A percentile compares a stretch with the other conserved stretches of the same genome.
phyloP scores from a whole-genome alignment of 2,797 vertebrate genomes.

The Remorina albescens region DNA sequence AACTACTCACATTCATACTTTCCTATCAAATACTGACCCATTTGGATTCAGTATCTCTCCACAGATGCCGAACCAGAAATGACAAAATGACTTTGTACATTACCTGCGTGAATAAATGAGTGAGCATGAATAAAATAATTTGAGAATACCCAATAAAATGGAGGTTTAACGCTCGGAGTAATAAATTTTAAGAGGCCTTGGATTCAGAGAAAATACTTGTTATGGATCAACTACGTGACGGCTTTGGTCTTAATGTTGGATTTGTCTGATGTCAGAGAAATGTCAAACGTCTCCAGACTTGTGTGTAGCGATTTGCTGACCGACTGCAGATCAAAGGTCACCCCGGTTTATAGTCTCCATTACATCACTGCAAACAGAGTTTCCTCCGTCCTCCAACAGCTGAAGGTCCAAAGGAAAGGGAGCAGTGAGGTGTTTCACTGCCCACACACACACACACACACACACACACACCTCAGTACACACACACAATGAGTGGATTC shows the following conservation, averaged over 20 bases:
- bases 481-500: slow-evolving; percentile 34
- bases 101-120: too few relatives aligned
- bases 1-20: too few relatives aligned
- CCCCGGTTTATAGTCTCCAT: slow-evolving; percentile 20
- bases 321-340: slow-evolving; percentile 60
- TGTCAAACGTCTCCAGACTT: neutral
- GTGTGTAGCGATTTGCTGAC: neutral
- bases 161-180: too few relatives aligned
- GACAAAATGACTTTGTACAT: too few relatives aligned
- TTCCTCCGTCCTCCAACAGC: slow-evolving; percentile 25
- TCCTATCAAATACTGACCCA: too few relatives aligned
- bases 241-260: neutral
- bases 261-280: neutral
- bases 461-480: slow-evolving; percentile 41
- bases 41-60: too few relatives aligned
- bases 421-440: slow-evolving; percentile 74
- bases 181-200: neutral
- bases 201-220: too few relatives aligned
- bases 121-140: too few relatives aligned
- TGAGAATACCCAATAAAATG: too few relatives aligned
- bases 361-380: slow-evolving; percentile 31
- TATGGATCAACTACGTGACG: too few relatives aligned
- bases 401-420: slow-evolving; percentile 54
- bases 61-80: too few relatives aligned
- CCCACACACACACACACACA: slow-evolving; percentile 1